Evolutionary conservation across 2,888 invertebrate genomes (phyloP).

Genomic region (Mellilla xanthometata): DNA sequence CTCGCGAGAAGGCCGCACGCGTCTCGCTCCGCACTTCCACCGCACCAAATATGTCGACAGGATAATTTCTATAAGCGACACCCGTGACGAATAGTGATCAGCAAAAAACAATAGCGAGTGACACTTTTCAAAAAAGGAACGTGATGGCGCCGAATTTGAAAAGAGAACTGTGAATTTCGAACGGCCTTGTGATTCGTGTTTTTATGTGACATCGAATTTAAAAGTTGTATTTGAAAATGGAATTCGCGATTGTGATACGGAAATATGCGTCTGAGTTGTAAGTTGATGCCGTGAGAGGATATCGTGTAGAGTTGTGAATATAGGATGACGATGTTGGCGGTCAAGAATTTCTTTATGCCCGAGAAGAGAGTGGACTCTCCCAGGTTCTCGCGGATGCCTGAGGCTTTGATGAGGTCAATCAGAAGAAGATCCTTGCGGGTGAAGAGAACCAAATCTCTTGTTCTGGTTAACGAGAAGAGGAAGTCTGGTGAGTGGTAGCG

Average conservation of each 20-base stretch:
- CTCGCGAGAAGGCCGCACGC: conserved; percentile 24
- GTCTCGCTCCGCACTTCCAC: conserved; percentile 10
- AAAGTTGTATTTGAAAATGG: conserved; percentile 20
- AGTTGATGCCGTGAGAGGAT: conserved; percentile 13
- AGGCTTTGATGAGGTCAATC: conserved; percentile 88
- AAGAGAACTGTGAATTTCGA: conserved; percentile 20
- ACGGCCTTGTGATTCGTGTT: conserved; percentile 19
- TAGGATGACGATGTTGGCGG: conserved; percentile 83
- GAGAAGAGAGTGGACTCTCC: conserved; percentile 82
- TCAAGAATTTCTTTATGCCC: conserved; percentile 89
- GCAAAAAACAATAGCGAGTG: conserved; percentile 45
- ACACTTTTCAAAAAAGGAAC: conserved; percentile 38
- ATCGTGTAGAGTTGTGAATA: too few species aligned
- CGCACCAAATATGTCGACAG: conserved; percentile 36
- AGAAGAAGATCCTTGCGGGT: conserved; percentile 87
- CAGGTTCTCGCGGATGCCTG: conserved; percentile 86
- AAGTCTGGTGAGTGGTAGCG: conserved; percentile 89
- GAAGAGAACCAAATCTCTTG: conserved; percentile 89
- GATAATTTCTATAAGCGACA: conserved; percentile 28
- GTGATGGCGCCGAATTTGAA: conserved; percentile 25
- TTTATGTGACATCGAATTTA: conserved; percentile 16
- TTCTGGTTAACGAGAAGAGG: conserved; percentile 87
- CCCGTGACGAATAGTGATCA: conserved; percentile 46
- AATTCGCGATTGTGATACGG: conserved; percentile 18
- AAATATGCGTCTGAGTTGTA: conserved; percentile 15